Evolutionary conservation across 2,888 invertebrate species (phyloP).

Genomic region (Drosophila bunnanda): DNA sequence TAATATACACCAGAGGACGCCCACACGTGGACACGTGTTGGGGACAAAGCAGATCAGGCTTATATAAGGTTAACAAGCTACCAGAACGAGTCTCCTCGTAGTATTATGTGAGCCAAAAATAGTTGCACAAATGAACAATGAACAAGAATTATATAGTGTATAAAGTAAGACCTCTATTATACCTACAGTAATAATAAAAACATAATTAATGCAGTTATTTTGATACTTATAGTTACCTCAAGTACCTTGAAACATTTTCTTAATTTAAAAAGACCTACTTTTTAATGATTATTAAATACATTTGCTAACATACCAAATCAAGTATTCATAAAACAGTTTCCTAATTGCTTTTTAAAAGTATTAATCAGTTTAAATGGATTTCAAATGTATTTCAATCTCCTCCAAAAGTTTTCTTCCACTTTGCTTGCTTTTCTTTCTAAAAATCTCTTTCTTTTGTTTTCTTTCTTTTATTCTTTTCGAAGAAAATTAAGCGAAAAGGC

Average conservation of each 20-base stretch:
- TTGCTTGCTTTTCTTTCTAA: background rate
- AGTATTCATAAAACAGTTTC: background rate
- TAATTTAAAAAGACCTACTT: background rate
- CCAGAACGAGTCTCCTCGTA: background rate
- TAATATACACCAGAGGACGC: slow-evolving; percentile 39
- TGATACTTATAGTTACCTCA: background rate
- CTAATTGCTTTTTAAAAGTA: background rate
- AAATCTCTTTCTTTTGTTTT: no score
- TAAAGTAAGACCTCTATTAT: background rate
- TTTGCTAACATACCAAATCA: background rate
- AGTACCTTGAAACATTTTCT: background rate
- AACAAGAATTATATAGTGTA: background rate
- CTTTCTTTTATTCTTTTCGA: slow-evolving; percentile 1
- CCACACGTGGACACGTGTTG: slow-evolving; percentile 14
- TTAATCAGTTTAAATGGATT: background rate
- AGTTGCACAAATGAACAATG: background rate
- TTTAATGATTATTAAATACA: background rate
- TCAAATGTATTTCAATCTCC: background rate
- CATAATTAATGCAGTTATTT: no score
- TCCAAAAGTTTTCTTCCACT: background rate
- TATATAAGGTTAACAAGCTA: slow-evolving; percentile 3
- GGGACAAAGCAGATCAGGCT: background rate
- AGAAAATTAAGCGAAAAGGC: slow-evolving; percentile 5
- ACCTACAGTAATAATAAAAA: background rate
- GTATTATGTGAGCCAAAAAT: background rate